phyloP scores from a whole-genome alignment of 2,113 vertebrate species.

The Vulpes ferrilata region DNA sequence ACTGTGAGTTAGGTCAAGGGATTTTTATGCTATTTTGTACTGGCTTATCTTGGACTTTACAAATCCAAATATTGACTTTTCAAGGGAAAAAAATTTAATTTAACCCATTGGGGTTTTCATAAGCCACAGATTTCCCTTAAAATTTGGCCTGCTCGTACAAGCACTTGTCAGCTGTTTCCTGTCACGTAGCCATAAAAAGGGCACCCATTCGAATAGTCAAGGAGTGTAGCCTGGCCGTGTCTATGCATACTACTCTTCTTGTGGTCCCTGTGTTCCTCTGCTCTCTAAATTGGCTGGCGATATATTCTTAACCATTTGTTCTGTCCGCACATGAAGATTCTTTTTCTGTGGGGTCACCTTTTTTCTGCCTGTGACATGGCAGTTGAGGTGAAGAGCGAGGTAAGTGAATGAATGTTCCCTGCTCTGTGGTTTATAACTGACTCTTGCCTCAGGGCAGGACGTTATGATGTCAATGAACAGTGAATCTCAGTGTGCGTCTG shows the following conservation, averaged over 20 bases:
- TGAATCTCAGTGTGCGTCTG: not conserved
- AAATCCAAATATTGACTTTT: slow-evolving; percentile 73
- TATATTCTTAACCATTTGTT: not conserved
- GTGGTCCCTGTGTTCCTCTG: not conserved
- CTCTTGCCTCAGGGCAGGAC: not conserved
- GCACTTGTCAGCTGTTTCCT: not conserved
- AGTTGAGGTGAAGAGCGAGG: not conserved
- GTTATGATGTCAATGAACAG: not conserved
- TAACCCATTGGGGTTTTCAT: slow-evolving; percentile 54
- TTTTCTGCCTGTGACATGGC: not conserved
- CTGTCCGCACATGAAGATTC: not conserved
- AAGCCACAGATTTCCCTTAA: slow-evolving; percentile 55
- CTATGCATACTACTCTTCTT: not conserved
- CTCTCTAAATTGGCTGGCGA: not conserved
- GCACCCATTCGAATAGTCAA: not conserved
- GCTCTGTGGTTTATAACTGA: not conserved
- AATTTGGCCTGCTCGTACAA: not conserved
- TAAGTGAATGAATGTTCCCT: not conserved
- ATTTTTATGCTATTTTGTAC: slow-evolving; percentile 81
- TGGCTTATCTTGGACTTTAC: slow-evolving; percentile 76
- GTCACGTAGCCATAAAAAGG: not conserved
- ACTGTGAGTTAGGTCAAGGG: slow-evolving; percentile 78
- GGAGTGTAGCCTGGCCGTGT: not conserved
- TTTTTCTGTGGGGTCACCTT: not conserved
- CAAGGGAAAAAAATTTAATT: slow-evolving; percentile 36